Percentiles rank a stretch among this genome's conserved stretches.
Conservation (phyloP, 35 echinoderm and acorn worm genomes). For the Ophioderma brevispina region DNA sequence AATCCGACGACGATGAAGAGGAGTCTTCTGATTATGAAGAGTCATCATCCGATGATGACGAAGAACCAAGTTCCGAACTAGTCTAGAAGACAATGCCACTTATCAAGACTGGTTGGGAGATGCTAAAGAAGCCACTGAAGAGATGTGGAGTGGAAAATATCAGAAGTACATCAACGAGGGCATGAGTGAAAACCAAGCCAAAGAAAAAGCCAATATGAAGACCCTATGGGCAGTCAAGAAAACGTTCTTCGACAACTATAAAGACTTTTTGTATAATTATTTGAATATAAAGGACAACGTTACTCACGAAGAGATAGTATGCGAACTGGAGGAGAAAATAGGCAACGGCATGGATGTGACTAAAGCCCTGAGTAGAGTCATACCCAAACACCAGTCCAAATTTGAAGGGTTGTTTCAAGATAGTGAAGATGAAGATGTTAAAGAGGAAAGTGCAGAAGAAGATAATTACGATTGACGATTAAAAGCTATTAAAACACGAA, state of each 20-base stretch:
- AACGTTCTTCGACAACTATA: slow-evolving; percentile 10
- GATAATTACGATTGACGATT: background rate
- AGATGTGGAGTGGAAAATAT: background rate
- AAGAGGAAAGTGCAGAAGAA: background rate
- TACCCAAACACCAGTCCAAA: slow-evolving; percentile 22
- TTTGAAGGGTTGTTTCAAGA: slow-evolving; percentile 21
- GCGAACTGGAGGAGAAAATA: background rate
- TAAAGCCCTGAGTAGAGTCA: slow-evolving; percentile 5
- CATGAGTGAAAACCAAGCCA: slow-evolving; percentile 1
- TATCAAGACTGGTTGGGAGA: slow-evolving; percentile 1
- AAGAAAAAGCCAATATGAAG: slow-evolving; percentile 22
- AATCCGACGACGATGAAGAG: too few relatives aligned
- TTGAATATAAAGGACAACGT: background rate
- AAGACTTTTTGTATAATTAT: slow-evolving; percentile 5
- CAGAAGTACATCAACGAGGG: background rate
- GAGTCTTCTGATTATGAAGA: too few relatives aligned
- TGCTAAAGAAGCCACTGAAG: background rate
- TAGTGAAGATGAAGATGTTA: background rate
- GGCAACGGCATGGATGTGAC: background rate
- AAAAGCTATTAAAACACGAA: too few relatives aligned
- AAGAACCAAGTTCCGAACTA: background rate
- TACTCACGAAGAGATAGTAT: background rate
- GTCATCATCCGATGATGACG: background rate
- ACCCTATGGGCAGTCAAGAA: slow-evolving; percentile 13
- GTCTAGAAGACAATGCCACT: background rate